These are phyloP conservation scores for Athene noctua DNA, from an alignment of 2,113 vertebrate species.

Conservation along the genomic window DNA sequence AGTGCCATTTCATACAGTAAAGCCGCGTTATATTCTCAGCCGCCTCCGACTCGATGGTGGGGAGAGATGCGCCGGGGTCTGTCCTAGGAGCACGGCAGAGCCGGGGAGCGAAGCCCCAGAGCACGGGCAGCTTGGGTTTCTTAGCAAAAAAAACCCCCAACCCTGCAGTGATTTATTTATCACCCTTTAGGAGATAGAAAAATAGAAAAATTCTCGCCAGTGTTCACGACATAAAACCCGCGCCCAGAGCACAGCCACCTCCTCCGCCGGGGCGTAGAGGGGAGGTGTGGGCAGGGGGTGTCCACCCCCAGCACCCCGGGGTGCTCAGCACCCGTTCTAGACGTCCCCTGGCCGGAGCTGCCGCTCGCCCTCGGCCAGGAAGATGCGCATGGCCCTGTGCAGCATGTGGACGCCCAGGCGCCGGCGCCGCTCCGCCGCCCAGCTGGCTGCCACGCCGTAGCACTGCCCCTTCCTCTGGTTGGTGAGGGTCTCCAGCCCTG, in stretches of 20 bases:
- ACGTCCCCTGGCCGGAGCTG: slow-evolving; percentile 86
- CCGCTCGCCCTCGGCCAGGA: slow-evolving; percentile 88
- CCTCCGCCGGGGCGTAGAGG: background rate
- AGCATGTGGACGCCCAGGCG: slow-evolving; percentile 84
- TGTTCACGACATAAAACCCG: background rate
- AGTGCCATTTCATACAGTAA: slow-evolving; percentile 27
- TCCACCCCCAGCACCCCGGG: background rate
- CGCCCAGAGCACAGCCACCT: accelerated
- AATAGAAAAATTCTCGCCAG: background rate
- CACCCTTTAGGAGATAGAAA: background rate
- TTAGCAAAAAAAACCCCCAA: background rate
- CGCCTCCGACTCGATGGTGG: accelerated
- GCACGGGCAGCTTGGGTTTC: accelerated
- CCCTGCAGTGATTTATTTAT: background rate
- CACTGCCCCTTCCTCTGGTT: slow-evolving; percentile 87
- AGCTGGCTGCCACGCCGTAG: slow-evolving; percentile 80
- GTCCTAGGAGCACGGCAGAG: background rate
- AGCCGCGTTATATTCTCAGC: background rate
- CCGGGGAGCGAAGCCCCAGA: background rate
- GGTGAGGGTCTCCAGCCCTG: slow-evolving; percentile 74
- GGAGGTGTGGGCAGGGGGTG: background rate
- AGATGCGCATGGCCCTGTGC: slow-evolving; percentile 83
- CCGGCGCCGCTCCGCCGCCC: slow-evolving; percentile 73
- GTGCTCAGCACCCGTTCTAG: slow-evolving; percentile 45
- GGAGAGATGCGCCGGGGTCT: background rate